phyloP scores from a whole-genome alignment of 2,888 invertebrate genomes.

The Melanotus villosus region DNA sequence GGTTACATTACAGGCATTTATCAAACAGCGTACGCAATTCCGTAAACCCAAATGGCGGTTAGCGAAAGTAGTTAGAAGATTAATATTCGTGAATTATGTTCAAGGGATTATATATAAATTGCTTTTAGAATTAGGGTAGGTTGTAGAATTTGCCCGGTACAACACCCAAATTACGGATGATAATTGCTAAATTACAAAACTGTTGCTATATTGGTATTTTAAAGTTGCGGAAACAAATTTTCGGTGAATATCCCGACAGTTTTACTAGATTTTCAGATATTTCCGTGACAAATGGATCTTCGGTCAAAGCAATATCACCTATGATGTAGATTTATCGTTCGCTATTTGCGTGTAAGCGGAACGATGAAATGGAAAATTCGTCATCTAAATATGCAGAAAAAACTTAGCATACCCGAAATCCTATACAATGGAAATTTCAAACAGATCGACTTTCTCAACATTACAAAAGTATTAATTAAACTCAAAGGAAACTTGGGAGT shows the following conservation, averaged over 20 bases:
- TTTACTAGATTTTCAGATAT: conserved; percentile 16
- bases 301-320: conserved; percentile 27
- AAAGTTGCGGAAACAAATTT: neutral
- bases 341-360: neutral
- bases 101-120: conserved; percentile 36
- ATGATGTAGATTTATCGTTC: conserved; percentile 18
- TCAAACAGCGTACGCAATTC: conserved; percentile 28
- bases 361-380: conserved; percentile 11
- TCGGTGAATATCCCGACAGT: neutral
- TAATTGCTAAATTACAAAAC: conserved; percentile 5
- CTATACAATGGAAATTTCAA: neutral
- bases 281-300: conserved; percentile 16
- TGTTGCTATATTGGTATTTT: conserved; percentile 4
- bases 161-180: conserved; percentile 8
- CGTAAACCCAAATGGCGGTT: conserved; percentile 33
- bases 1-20: conserved; percentile 19
- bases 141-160: conserved; percentile 9
- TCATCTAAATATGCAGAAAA: neutral
- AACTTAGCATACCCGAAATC: neutral
- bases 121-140: conserved; percentile 18
- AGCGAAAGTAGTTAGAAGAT: conserved; percentile 30
- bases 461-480: too few relatives aligned
- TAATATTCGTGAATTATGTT: conserved; percentile 37
- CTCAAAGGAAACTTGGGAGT: too few relatives aligned
- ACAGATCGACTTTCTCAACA: too few relatives aligned